Percentiles rank a stretch among this genome's conserved stretches.
Conservation (phyloP, 2,797 vertebrate species). For the Galago senegalensis region DNA sequence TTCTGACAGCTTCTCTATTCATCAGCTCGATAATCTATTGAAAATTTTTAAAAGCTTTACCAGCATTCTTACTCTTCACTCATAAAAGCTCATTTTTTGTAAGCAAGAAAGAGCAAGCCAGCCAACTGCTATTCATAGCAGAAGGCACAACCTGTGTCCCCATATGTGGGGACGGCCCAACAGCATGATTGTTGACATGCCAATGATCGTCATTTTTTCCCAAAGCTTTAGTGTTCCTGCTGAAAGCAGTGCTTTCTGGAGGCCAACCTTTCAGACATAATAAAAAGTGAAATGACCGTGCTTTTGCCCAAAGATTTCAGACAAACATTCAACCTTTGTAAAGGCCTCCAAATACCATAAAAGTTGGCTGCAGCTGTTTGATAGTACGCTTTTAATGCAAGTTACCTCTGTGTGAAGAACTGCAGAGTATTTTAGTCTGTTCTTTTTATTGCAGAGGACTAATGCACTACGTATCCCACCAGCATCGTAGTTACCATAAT, state of each 20-base stretch:
- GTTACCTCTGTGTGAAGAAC: conserved; percentile 69
- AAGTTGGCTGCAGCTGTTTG: conserved; percentile 68
- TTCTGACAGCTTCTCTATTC: conserved; percentile 63
- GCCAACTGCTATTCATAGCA: conserved; percentile 69
- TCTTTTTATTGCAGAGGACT: conserved; percentile 29
- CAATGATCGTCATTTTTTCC: conserved; percentile 53
- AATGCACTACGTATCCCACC: background rate
- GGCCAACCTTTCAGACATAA: conserved; percentile 73
- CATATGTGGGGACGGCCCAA: conserved; percentile 32
- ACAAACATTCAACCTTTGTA: conserved; percentile 69
- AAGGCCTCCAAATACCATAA: conserved; percentile 60
- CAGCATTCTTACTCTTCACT: conserved; percentile 56
- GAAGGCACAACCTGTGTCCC: conserved; percentile 24
- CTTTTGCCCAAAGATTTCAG: conserved; percentile 65
- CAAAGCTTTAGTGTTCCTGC: conserved; percentile 57
- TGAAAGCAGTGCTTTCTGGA: conserved; percentile 74
- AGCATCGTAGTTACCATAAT: background rate
- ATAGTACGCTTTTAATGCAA: conserved; percentile 56
- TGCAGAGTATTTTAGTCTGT: conserved; percentile 12
- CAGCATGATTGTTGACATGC: conserved; percentile 46
- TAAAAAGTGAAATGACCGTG: conserved; percentile 71
- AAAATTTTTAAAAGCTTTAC: conserved; percentile 61
- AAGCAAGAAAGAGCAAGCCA: conserved; percentile 61
- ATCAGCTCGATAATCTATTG: conserved; percentile 57
- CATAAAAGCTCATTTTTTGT: conserved; percentile 66